Evolutionary conservation across 2,888 invertebrate genomes (phyloP).

Genomic region (Tetragonisca angustula): DNA sequence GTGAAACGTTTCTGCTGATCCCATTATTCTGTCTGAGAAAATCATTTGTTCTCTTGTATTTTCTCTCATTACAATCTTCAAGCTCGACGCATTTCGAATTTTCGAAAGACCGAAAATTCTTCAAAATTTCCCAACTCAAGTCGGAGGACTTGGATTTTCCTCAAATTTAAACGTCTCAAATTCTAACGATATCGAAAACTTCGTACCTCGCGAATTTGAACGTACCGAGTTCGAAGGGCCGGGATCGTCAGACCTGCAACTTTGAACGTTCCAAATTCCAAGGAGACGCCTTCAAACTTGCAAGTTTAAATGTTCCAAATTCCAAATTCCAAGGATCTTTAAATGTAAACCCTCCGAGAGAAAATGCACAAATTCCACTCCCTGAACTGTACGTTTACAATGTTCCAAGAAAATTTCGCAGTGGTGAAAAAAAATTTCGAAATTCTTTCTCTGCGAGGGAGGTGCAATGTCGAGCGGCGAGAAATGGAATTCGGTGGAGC

Average conservation of each 20-base stretch:
- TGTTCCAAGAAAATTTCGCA: background rate
- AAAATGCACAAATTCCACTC: too few species aligned
- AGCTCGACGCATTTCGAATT: background rate
- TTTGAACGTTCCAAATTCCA: background rate
- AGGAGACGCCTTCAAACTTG: rapidly evolving
- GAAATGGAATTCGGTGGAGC: conserved; percentile 38
- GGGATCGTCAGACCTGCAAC: too few species aligned
- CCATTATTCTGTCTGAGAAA: background rate
- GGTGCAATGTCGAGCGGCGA: background rate
- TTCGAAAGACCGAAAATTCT: background rate
- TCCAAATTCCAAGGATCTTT: background rate
- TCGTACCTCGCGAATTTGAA: too few species aligned
- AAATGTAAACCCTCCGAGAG: background rate
- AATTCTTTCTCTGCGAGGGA: background rate
- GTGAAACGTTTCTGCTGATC: background rate
- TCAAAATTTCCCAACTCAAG: background rate
- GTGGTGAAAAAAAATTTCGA: background rate
- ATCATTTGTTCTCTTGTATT: background rate
- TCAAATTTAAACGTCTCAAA: too few species aligned
- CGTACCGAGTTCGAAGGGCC: too few species aligned
- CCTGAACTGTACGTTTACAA: too few species aligned
- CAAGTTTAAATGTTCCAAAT: background rate
- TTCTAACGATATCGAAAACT: too few species aligned
- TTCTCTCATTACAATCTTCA: background rate
- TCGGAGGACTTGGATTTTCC: too few species aligned